Conservation (phyloP, 2,113 vertebrate species). For the Myrmophylax atrothorax region DNA sequence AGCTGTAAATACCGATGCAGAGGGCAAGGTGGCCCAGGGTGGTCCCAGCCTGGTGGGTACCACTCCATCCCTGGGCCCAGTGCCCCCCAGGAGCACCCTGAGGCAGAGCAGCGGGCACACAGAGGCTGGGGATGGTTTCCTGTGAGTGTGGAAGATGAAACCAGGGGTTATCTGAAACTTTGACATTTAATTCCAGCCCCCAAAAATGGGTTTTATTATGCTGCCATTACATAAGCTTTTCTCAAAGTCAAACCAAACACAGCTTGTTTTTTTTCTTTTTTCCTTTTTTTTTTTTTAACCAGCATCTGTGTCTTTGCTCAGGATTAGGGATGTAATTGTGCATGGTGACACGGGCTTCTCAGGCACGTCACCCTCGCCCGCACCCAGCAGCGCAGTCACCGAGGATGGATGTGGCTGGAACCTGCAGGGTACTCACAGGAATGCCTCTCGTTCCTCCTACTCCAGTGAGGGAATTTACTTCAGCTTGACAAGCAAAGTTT, state of each 20-base stretch:
- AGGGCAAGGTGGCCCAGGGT: not conserved
- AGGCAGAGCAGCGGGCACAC: not conserved
- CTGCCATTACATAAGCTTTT: conserved; percentile 15
- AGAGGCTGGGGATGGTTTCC: not conserved
- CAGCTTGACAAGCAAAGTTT: conserved; percentile 22
- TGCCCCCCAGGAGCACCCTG: not conserved
- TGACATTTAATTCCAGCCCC: not conserved
- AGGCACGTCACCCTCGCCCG: not conserved
- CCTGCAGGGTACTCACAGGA: not conserved
- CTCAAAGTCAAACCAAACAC: conserved; percentile 18
- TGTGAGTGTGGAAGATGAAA: not conserved
- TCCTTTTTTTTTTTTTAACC: not conserved
- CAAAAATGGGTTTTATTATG: not conserved
- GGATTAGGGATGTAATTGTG: conserved; percentile 33
- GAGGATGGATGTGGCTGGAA: not conserved
- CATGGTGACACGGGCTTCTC: conserved; percentile 6
- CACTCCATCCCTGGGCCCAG: not conserved
- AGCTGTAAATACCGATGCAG: not conserved
- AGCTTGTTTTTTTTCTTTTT: not conserved
- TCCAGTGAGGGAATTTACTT: not conserved
- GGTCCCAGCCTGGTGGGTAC: not conserved
- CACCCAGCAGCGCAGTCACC: not conserved
- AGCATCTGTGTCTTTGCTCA: conserved; percentile 11
- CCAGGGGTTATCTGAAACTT: not conserved
- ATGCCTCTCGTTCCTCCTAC: not conserved